Percentiles rank a stretch among this genome's conserved stretches.
These are phyloP conservation scores for Neocrepidodera transversa DNA, from an alignment of 2,888 invertebrate species.

Conservation along the genomic window DNA sequence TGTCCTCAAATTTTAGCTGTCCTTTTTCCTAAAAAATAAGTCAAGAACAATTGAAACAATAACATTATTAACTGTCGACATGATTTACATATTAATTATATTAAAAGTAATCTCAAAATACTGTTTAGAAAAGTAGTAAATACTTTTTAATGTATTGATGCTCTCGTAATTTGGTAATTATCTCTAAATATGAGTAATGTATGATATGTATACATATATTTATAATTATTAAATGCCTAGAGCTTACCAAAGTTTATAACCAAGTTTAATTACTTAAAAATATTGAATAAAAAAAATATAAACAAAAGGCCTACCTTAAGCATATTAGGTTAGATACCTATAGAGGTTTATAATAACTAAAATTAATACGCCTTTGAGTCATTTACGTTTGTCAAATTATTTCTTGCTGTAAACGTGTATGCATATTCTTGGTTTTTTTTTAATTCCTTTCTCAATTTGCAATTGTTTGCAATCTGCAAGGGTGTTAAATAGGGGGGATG, in stretches of 20 bases:
- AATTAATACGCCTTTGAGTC: slow-evolving; percentile 2
- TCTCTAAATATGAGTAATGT: background rate
- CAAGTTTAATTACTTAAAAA: slow-evolving; percentile 1
- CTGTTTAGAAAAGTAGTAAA: too few relatives aligned
- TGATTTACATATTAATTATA: too few relatives aligned
- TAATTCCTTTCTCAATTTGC: background rate
- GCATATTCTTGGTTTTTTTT: slow-evolving; percentile 8
- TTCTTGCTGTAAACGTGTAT: background rate
- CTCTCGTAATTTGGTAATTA: background rate
- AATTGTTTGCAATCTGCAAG: slow-evolving; percentile 1
- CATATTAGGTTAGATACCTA: slow-evolving; percentile 46
- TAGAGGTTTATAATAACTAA: slow-evolving; percentile 23
- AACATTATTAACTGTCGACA: too few relatives aligned
- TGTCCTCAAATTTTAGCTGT: slow-evolving; percentile 89
- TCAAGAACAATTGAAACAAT: background rate
- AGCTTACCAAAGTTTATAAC: too few relatives aligned
- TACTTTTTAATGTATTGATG: too few relatives aligned
- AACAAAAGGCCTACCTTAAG: slow-evolving; percentile 45
- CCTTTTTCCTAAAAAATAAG: slow-evolving; percentile 69
- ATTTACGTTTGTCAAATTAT: slow-evolving; percentile 16
- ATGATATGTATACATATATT: background rate
- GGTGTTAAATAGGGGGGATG: background rate
- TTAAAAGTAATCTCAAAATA: too few relatives aligned
- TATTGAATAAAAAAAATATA: slow-evolving; percentile 5
- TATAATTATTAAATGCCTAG: background rate